Evolutionary conservation across 2,888 invertebrate genomes (phyloP).

Genomic region (Cremastobaeus sp.): DNA sequence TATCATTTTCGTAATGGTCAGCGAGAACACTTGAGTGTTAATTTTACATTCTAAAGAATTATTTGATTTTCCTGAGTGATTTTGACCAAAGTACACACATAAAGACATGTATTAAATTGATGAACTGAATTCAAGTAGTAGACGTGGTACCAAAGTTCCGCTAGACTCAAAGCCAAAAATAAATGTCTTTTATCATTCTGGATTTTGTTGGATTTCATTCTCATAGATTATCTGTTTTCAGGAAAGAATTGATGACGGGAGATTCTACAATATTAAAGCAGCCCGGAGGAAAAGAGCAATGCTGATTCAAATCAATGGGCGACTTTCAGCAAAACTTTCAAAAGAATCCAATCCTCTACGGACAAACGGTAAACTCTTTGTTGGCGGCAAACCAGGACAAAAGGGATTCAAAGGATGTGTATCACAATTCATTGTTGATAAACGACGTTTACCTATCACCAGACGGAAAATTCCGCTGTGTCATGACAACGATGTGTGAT

Average conservation of each 20-base stretch:
- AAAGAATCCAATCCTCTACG: slow-evolving; percentile 71
- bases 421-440: slow-evolving; percentile 75
- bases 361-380: slow-evolving; percentile 76
- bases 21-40: too few relatives aligned
- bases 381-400: slow-evolving; percentile 76
- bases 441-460: slow-evolving; percentile 72
- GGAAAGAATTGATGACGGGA: slow-evolving; percentile 75
- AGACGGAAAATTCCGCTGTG: slow-evolving; percentile 75
- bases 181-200: too few relatives aligned
- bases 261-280: slow-evolving; percentile 75
- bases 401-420: slow-evolving; percentile 75
- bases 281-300: slow-evolving; percentile 71
- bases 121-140: too few relatives aligned
- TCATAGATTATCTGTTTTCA: slow-evolving; percentile 53
- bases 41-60: too few relatives aligned
- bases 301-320: slow-evolving; percentile 74
- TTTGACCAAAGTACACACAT: too few relatives aligned
- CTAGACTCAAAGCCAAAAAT: too few relatives aligned
- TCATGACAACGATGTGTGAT: slow-evolving; percentile 78
- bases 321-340: slow-evolving; percentile 67
- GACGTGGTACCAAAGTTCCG: too few relatives aligned
- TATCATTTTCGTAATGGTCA: slow-evolving; percentile 60
- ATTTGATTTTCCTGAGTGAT: too few relatives aligned
- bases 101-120: too few relatives aligned
- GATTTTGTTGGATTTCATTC: neutral